Percentiles rank a stretch among this genome's conserved stretches.
These are phyloP conservation scores for Cerastis leucographa DNA, from an alignment of 2,888 invertebrate genomes.

Conservation along the genomic window DNA sequence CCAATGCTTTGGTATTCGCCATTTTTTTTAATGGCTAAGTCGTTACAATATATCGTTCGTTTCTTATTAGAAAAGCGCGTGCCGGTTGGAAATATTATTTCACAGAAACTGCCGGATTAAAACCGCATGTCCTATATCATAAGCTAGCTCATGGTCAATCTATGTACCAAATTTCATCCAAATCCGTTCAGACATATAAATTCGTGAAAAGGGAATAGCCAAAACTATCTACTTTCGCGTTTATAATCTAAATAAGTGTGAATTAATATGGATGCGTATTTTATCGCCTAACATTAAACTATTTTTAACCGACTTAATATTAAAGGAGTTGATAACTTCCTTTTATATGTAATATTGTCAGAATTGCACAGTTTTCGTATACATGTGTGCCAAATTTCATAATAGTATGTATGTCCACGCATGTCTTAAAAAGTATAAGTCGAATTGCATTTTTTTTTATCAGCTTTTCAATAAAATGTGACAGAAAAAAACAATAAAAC, in stretches of 20 bases:
- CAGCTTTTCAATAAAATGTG: neutral
- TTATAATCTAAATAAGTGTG: neutral
- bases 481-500: neutral
- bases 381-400: no score
- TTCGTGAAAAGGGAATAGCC: neutral
- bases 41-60: neutral
- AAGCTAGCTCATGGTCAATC: neutral
- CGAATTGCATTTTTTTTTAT: no score
- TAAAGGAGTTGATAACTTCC: no score
- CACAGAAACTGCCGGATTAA: neutral
- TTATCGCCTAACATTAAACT: neutral
- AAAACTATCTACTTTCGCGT: neutral
- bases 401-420: no score
- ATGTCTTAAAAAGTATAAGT: no score
- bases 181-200: neutral
- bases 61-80: neutral
- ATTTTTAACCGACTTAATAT: neutral
- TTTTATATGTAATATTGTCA: no score
- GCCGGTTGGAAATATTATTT: neutral
- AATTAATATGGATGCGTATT: neutral
- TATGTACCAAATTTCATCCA: neutral
- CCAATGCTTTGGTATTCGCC: neutral
- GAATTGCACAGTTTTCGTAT: no score
- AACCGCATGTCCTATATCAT: neutral
- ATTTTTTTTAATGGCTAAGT: neutral